These are phyloP conservation scores for Halictus ligatus DNA, from an alignment of 2,888 invertebrate species.

Conservation along the genomic window DNA sequence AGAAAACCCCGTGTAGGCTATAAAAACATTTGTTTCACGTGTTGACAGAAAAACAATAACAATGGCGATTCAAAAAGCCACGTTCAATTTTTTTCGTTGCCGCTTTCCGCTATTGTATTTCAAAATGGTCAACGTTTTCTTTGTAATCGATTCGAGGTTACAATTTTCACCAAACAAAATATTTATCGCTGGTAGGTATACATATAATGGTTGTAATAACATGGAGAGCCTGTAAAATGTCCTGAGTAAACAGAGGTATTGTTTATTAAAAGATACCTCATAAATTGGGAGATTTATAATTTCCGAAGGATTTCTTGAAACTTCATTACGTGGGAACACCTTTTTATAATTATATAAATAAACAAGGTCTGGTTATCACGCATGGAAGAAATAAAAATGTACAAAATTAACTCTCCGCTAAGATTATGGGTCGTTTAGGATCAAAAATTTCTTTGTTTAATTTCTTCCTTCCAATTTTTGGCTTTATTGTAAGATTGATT, in stretches of 20 bases:
- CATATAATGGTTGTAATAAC: not conserved
- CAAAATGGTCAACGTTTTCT: not conserved
- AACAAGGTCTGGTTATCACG: no score
- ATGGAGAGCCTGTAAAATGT: not conserved
- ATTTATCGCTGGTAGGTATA: not conserved
- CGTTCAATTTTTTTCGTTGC: not conserved
- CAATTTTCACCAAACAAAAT: not conserved
- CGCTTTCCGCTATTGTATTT: not conserved
- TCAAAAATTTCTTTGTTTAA: no score
- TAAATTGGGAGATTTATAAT: not conserved
- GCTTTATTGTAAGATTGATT: no score
- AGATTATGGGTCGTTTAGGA: no score
- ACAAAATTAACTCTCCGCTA: no score
- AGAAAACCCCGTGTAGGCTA: not conserved
- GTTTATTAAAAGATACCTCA: not conserved
- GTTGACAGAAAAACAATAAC: not conserved
- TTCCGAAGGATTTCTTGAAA: no score
- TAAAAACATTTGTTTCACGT: not conserved
- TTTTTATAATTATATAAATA: no score
- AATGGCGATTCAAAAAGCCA: not conserved
- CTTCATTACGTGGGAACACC: no score
- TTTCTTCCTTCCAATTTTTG: no score
- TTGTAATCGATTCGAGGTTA: not conserved
- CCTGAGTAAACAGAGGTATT: not conserved
- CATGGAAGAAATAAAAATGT: no score